Base-by-base conservation (phyloP, 1,140 invertebrate species). In the Meloidogyne floridensis region DNA sequence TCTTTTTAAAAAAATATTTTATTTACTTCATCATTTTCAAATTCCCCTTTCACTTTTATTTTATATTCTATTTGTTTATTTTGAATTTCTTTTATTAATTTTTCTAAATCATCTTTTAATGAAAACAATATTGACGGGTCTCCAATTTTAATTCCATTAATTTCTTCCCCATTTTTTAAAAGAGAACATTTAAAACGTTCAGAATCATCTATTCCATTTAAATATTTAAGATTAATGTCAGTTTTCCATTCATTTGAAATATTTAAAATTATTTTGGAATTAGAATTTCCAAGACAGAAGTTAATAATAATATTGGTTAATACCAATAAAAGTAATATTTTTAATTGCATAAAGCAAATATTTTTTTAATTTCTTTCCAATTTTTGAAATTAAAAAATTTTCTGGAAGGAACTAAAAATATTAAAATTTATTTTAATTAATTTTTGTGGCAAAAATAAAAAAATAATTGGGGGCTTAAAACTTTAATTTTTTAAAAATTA, bases 141-240 rank as follows among this genome's bases (percentile, higher is more conserved):
- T 32, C 32, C 32, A 32, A 15, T 15, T 15, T 15, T 5, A n/a
- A 1, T 65, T n/a, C 59, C 59, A n/a, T n/a, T 65, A n/a, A n/a
- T 65, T 7, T 7, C 7, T n/a, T 18, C n/a, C 5, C 6, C 59
- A 65, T 3, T 6, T n/a, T 65, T 65, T 65, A 65, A 65, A 65
- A 65, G n/a, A n/a, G 1, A n/a, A 65, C 59, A 65, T n/a, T 65
- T 65, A 65, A 65, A 65, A 65, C 59, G 59, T 65, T 65, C 59
- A 65, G 4, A 7, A n/a, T 11, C 15, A 65, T 65, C n/a, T 65
- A 65, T n/a, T 65, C 4, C 15, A 2, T 65, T 18, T 4, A 65
- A 6, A 65, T 65, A 65, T 6, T 5, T 8, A n/a, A 65, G 6
- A 65, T 11, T n/a, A 65, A n/a, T 65, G 2, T 59, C 15, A 56